Base-by-base conservation (phyloP, 1,140 invertebrate genomes). In the Trichoplusia ni region DNA sequence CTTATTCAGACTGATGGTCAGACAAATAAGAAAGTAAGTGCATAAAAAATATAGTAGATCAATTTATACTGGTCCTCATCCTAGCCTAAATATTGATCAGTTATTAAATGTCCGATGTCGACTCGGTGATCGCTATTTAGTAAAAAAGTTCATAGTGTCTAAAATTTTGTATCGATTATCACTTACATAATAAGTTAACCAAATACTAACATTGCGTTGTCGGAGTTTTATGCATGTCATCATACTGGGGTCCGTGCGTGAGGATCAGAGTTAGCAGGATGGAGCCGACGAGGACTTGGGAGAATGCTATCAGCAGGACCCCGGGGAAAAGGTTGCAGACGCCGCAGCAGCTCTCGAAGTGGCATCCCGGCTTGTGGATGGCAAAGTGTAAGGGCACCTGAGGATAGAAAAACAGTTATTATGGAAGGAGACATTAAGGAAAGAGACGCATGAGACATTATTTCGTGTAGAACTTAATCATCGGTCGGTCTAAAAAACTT, bases 261-360 rank as follows among this genome's bases (percentile, higher is more conserved):
- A 86, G 46, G 0, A 90, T 69, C 1, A 90, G 58, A 0, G 85
- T 90, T 21, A 90, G 64, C 9, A 88, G 66, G 1, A 90, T 63
- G 5, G 82, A 77, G 1, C 86, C 86, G 0, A 82, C 78, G 11
- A 90, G 71, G 0, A 90, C 81, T 59, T 89, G 86, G 33, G 73
- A 71, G 64, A 89, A 89, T 0, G 83, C 86, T 9, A 86, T 82
- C 9, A 87, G 64, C 0, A 89, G 70, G 0, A 89, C 86, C 0
- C 86, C 86, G 7, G 86, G 86, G 67, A 89, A 89, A 2, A 89
- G 54, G 25, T 89, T 89, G 66, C 86, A 89, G 6, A 89, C 54
- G 0, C 86, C 86, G 19, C 86, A 89, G 56, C 86, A 89, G 49
- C 85, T 89, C 67, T 89, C 84, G 40, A 89, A 75, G 59, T 89